Evolutionary conservation across 2,888 invertebrate genomes (phyloP), one percentile per base, ranked within the genome.

Genomic region (Cosmia trapezina): DNA sequence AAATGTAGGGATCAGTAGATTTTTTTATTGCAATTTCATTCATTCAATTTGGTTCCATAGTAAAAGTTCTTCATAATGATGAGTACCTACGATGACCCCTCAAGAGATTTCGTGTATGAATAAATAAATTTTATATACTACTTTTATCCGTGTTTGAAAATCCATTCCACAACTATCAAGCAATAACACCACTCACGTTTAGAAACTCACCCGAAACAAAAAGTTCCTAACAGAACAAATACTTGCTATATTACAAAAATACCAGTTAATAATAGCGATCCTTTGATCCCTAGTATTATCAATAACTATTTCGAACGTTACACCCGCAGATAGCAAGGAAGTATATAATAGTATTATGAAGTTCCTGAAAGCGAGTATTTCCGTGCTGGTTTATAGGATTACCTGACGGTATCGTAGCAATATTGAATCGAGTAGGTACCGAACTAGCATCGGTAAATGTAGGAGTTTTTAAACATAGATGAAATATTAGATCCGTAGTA

Each of bases 261-360:
- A 71, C 37, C 73, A 64, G 85, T 87, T 76, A 79, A 87, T 86
- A 87, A 81, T 75, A 78, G 22, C 53, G 49, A 75, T 80, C 81
- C 75, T 78, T 82, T 86, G 78, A 82, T 87, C 84, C 72, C 45
- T 19, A 71, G 68, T 69, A 73, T 77, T 87, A 86, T 75, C 84
- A 81, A 78, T 81, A 87, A 79, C 77, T 79, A 76, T 80, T 80
- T 76, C 61, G 72, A 71, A 59, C 61, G 62, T 70, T 72, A 82
- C 67, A 78, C 73, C 70, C 63, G 33, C 37, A 76, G 76, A 78
- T 80, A 76, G 84, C 74, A 73, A 67, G 65, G 79, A 70, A 78
- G 77, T 85, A 80, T 86, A 86, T 90, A 89, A 88, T 81, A 84
- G 80, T 87, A 86, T 90, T 87, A 88, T 86, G 83, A 89, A 89